These are phyloP conservation scores for Parazoanthus darwini DNA, from an alignment of 92 coral and sea anemone species.

Conservation along the genomic window DNA sequence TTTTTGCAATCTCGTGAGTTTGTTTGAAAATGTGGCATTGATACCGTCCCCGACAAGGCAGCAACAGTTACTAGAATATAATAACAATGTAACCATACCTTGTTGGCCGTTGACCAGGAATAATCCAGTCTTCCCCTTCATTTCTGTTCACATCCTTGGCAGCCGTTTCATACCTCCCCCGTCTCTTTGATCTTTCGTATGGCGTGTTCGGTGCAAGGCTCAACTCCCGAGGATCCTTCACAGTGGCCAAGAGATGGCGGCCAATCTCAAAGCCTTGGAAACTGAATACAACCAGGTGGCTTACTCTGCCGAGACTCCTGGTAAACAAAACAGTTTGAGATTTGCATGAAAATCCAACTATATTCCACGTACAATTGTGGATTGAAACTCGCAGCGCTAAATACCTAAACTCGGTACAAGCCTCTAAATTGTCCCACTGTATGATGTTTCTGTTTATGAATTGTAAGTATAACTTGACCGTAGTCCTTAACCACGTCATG, in stretches of 20 bases:
- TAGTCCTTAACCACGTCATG: too few species aligned
- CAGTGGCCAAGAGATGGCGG: conserved; percentile 66
- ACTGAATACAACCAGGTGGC: conserved; percentile 75
- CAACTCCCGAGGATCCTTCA: conserved; percentile 64
- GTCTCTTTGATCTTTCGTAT: conserved; percentile 59
- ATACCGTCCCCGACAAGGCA: too few species aligned
- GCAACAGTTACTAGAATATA: neutral
- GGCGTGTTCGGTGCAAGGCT: conserved; percentile 72
- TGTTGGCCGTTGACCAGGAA: conserved; percentile 93
- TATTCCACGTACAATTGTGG: too few species aligned
- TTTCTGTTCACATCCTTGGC: conserved; percentile 50
- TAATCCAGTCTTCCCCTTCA: conserved; percentile 70
- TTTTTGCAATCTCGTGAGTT: too few species aligned
- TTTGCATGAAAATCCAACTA: neutral
- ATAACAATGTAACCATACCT: conserved; percentile 48
- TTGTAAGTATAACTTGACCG: too few species aligned
- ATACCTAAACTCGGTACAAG: too few species aligned
- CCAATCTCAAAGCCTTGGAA: conserved; percentile 94
- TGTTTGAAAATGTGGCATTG: too few species aligned
- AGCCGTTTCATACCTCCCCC: conserved; percentile 58
- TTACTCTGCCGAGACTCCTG: conserved; percentile 82
- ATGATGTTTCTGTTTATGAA: too few species aligned
- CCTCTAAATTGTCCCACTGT: too few species aligned
- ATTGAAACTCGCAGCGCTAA: too few species aligned
- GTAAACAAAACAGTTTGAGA: neutral